Evolutionary conservation across 92 coral and sea anemone genomes (phyloP).

Genomic region (Scolanthus callimorphus): DNA sequence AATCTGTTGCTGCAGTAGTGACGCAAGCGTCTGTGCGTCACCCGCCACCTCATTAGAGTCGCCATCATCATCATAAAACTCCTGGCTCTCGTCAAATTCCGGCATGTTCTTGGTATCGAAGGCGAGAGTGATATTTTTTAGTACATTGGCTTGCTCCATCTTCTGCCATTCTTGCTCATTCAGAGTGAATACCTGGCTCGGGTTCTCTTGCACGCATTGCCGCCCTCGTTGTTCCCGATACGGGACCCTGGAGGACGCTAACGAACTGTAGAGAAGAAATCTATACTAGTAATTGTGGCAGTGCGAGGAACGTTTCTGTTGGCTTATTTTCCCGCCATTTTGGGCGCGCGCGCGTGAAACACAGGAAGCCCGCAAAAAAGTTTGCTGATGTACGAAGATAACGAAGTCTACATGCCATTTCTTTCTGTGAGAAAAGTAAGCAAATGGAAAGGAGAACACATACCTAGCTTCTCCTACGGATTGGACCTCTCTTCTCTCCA

Average conservation of each 20-base stretch:
- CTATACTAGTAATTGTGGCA: no score
- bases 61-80: slow-evolving; percentile 42
- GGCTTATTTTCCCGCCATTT: no score
- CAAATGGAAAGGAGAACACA: neutral
- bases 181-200: slow-evolving; percentile 87
- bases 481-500: slow-evolving; percentile 18
- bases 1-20: slow-evolving; percentile 92
- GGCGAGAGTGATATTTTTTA: slow-evolving; percentile 77
- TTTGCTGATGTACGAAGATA: no score
- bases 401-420: no score
- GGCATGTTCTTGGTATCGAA: slow-evolving; percentile 64
- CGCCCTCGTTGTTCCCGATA: slow-evolving; percentile 91
- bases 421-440: neutral
- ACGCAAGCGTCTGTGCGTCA: slow-evolving; percentile 86
- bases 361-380: no score
- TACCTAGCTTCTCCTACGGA: slow-evolving; percentile 22
- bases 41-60: slow-evolving; percentile 68
- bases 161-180: slow-evolving; percentile 99
- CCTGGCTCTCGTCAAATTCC: slow-evolving; percentile 56
- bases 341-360: no score
- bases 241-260: slow-evolving; percentile 11
- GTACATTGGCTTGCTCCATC: slow-evolving; percentile 87
- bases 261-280: neutral
- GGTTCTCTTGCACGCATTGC: slow-evolving; percentile 69
- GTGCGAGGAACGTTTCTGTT: no score